Evolutionary conservation across 1,140 invertebrate genomes (phyloP).

Genomic region (Maconellicoccus hirsutus): DNA sequence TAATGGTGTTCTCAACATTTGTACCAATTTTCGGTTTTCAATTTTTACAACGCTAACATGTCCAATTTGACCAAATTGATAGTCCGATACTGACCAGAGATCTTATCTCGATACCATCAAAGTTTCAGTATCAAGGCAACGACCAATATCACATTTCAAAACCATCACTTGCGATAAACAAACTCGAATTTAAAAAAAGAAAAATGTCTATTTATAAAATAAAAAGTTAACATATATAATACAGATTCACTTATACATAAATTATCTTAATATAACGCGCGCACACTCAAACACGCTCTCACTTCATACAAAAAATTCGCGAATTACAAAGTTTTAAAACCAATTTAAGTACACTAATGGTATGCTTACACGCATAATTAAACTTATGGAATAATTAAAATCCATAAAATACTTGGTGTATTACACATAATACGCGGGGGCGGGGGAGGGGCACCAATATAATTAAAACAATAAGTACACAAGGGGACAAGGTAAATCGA

Average conservation of each 20-base stretch:
- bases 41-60: no score
- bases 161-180: no score
- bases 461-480: background rate
- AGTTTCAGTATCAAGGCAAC: no score
- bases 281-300: conserved; percentile 1
- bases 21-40: no score
- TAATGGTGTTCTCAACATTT: no score
- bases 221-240: conserved; percentile 10
- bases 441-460: background rate
- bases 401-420: conserved; percentile 19
- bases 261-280: background rate
- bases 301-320: background rate
- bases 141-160: no score
- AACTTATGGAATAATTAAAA: conserved; percentile 12
- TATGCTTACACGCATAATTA: background rate
- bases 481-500: no score
- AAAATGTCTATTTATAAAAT: no score
- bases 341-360: conserved; percentile 16
- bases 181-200: no score
- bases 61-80: no score
- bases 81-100: no score
- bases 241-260: background rate
- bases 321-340: background rate
- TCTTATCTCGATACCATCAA: no score
- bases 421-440: background rate